Evolutionary conservation across 53 echinoderm and acorn worm species (phyloP).

Genomic region (Hippasteria phrygiana): DNA sequence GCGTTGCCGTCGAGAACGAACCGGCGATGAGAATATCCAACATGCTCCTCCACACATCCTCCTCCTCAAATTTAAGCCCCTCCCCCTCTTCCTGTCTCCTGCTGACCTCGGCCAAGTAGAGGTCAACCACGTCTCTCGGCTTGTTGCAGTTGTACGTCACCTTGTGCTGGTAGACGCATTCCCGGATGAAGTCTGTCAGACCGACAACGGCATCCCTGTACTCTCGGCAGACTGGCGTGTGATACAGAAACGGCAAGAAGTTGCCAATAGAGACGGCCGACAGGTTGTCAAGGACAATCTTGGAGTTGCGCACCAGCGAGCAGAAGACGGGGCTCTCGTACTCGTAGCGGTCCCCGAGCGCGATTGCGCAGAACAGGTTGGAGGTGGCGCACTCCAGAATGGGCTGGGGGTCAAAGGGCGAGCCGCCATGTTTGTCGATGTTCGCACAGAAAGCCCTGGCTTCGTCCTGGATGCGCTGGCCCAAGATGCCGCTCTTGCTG

Average conservation of each 20-base stretch:
- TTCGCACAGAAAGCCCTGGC: constrained; percentile 22
- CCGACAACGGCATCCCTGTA: constrained; percentile 38
- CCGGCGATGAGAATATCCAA: constrained; percentile 39
- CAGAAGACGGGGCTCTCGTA: constrained; percentile 50
- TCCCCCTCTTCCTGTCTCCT: constrained; percentile 4
- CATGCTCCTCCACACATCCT: constrained; percentile 62
- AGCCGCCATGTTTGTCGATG: constrained; percentile 36
- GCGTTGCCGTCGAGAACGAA: constrained; percentile 22
- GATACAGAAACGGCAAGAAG: constrained; percentile 68
- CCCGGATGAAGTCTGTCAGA: constrained; percentile 43
- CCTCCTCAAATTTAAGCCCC: constrained; percentile 41
- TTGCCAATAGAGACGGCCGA: constrained; percentile 48
- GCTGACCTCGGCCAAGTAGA: constrained; percentile 64
- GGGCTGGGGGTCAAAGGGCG: constrained; percentile 58
- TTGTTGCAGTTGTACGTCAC: constrained; percentile 54
- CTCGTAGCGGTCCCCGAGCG: constrained; percentile 70
- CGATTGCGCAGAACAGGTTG: constrained; percentile 69
- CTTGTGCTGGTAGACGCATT: constrained; percentile 15
- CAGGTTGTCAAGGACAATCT: constrained; percentile 42
- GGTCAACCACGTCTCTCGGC: constrained; percentile 66
- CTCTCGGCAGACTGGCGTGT: constrained; percentile 54
- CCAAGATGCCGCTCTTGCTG: constrained; percentile 59
- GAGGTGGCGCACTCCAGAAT: constrained; percentile 45
- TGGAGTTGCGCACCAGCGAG: constrained; percentile 57
- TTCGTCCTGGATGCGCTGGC: constrained; percentile 63